Base-by-base conservation (phyloP, 2,113 vertebrate species). In the Phalacrocorax carbo region DNA sequence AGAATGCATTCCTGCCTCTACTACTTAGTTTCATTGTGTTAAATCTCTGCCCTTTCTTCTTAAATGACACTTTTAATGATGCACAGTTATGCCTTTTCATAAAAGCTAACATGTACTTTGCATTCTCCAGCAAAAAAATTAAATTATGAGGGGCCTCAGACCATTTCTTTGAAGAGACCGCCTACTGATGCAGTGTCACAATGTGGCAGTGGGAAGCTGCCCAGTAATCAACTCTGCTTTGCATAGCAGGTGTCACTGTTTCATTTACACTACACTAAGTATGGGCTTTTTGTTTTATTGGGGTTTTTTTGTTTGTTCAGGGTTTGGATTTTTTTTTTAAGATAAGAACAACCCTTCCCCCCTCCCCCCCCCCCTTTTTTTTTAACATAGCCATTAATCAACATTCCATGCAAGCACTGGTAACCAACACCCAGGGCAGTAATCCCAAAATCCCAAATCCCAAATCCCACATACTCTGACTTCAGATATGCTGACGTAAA, bases 341-440 rank as follows among this genome's bases (percentile, higher is more conserved):
- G 3, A 0, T 13, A 88, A 58, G 4, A 29, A 44, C 44, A 44
- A 38, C 38, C 38, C 38, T 38, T 11, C 8, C 9, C 9, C 25
- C 8, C 9, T 7, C 25, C 1, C 1, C 1, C 4, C 1, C 0
- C 2, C 2, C 3, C 7, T 64, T 38, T 55, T 34, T 3, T 16
- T 38, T 10, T 75, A 75, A 84, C 29, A 48, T 3, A 69, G 19
- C 5, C n/a, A 44, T 58, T 90, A 78, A 86, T 71, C 36, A 78
- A 70, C 38, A 61, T 10, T 42, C n/a, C 34, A 54, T 77, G 38
- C 75, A 46, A 81, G 16, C 44, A 62, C 7, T 9, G 10, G 55
- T 32, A 60, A 55, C 36, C 71, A 81, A 36, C 49, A 81, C 7
- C 14, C n/a, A 34, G 8, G 86, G 79, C n/a, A 92, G n/a, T 30